Conservation (phyloP, 2,797 vertebrate species). For the Chiloscyllium punctatum region DNA sequence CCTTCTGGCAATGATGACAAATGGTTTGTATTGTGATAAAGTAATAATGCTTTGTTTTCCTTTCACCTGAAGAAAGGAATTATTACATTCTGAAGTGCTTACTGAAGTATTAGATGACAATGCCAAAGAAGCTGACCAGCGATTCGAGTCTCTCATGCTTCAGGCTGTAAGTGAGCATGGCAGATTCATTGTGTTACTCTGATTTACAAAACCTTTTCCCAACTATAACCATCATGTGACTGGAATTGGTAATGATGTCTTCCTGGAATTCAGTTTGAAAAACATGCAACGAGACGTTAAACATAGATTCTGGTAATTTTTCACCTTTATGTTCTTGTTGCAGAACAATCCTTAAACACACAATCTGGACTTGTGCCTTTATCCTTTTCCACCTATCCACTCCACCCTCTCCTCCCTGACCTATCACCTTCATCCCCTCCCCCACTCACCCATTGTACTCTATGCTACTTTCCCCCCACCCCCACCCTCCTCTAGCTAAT, state of each 20-base stretch:
- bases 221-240: background rate
- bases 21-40: constrained; percentile 5
- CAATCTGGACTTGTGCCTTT: background rate
- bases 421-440: too few relatives aligned
- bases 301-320: background rate
- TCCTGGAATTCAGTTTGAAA: background rate
- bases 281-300: background rate
- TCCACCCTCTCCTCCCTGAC: too few relatives aligned
- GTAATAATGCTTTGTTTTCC: background rate
- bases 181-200: background rate
- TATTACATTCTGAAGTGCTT: background rate
- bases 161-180: background rate
- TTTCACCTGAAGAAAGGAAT: background rate
- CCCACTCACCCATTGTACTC: too few relatives aligned
- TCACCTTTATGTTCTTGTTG: background rate
- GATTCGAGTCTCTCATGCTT: background rate
- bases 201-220: background rate
- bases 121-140: background rate
- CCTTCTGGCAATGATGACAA: background rate
- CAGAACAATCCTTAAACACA: background rate
- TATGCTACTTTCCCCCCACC: too few relatives aligned
- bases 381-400: too few relatives aligned
- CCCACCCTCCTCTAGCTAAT: too few relatives aligned
- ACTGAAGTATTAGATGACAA: background rate
- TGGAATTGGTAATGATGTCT: background rate